Conservation (phyloP, 2,797 vertebrate genomes). For the Lindbergichthys nudifrons region DNA sequence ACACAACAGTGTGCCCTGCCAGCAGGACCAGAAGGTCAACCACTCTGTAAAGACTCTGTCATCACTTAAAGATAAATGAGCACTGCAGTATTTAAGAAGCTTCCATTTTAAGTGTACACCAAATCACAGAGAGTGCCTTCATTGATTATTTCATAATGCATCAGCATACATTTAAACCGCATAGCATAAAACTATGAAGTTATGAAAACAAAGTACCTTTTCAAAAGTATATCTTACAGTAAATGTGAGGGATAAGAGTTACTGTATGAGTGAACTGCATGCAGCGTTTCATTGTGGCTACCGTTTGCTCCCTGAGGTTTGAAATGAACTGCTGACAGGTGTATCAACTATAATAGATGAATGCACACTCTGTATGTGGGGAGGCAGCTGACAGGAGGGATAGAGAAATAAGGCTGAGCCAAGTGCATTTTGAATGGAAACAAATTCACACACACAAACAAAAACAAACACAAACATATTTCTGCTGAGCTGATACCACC, state of each 20-base stretch:
- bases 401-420: slow-evolving; percentile 35
- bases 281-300: slow-evolving; percentile 25
- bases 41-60: slow-evolving; percentile 10
- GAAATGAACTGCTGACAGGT: slow-evolving; percentile 66
- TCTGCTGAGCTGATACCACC: background rate
- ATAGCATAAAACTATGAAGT: background rate
- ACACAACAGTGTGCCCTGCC: background rate
- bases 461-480: background rate
- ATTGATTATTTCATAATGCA: slow-evolving; percentile 4
- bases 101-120: background rate
- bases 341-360: slow-evolving; percentile 60
- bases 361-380: slow-evolving; percentile 16
- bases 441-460: background rate
- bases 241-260: slow-evolving; percentile 2
- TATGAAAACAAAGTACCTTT: background rate
- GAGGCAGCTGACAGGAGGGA: slow-evolving; percentile 16
- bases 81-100: background rate
- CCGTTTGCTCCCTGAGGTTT: slow-evolving; percentile 51
- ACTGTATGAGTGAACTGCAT: background rate
- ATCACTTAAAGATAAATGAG: slow-evolving; percentile 37
- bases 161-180: background rate
- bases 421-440: slow-evolving; percentile 25
- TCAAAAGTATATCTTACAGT: background rate
- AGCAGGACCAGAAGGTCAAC: slow-evolving; percentile 15
- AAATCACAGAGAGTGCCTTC: background rate